Conservation (phyloP, 2,113 vertebrate genomes). For the Phoxinus phoxinus region DNA sequence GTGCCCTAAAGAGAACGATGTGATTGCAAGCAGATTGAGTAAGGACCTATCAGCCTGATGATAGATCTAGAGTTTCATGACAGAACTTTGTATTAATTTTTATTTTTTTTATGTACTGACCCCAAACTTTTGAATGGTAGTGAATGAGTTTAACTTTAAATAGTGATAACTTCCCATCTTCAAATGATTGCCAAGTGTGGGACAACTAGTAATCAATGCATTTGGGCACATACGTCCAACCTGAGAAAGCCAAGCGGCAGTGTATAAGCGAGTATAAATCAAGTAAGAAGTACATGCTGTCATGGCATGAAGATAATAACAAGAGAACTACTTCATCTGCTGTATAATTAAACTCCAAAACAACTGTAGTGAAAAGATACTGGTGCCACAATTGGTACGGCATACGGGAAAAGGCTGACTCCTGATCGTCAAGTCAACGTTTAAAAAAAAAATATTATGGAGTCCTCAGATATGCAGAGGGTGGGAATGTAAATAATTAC, state of each 20-base stretch:
- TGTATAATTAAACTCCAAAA: slow-evolving; percentile 68
- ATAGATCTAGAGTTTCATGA: too few species aligned
- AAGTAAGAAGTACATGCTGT: slow-evolving; percentile 61
- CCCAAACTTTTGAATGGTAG: not conserved
- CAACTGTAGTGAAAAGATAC: slow-evolving; percentile 39
- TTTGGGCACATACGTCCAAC: not conserved
- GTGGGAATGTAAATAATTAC: slow-evolving; percentile 72
- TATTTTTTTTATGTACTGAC: too few species aligned
- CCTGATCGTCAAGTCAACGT: slow-evolving; percentile 40
- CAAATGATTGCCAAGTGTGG: not conserved
- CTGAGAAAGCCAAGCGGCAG: slow-evolving; percentile 34
- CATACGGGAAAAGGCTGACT: slow-evolving; percentile 57
- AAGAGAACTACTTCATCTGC: slow-evolving; percentile 58
- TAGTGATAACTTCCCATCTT: not conserved
- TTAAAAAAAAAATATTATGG: too few species aligned
- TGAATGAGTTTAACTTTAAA: not conserved
- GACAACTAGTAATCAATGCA: slow-evolving; percentile 10
- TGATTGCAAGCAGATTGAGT: too few species aligned
- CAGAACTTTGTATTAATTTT: too few species aligned
- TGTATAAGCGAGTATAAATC: slow-evolving; percentile 59
- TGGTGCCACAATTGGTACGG: slow-evolving; percentile 49
- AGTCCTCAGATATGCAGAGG: slow-evolving; percentile 65
- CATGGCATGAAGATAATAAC: slow-evolving; percentile 68
- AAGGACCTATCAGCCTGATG: too few species aligned
- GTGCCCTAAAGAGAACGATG: too few species aligned